Evolutionary conservation across 2,888 invertebrate genomes (phyloP).

Genomic region (Timandra comae): DNA sequence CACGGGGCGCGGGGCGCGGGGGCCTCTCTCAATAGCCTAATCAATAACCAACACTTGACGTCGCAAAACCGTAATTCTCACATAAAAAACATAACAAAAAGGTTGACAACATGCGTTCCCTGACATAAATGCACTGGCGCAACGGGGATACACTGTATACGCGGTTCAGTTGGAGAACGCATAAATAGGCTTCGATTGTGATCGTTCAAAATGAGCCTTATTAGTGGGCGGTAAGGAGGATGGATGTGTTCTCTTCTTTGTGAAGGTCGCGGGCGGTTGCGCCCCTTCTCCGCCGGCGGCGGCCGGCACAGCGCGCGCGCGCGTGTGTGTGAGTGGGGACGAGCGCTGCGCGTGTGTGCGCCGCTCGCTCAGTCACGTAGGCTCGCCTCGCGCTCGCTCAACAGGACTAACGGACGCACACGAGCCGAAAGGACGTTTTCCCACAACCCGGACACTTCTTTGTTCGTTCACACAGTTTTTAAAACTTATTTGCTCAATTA

Average conservation of each 20-base stretch:
- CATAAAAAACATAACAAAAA: conserved; percentile 59
- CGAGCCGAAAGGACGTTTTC: conserved; percentile 48
- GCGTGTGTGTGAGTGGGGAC: conserved; percentile 47
- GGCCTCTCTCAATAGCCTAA: conserved; percentile 14
- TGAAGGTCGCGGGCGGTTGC: conserved; percentile 62
- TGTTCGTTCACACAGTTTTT: conserved; percentile 27
- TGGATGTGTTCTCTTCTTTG: conserved; percentile 61
- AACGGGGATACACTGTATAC: conserved; percentile 56
- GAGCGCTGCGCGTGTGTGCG: conserved; percentile 44
- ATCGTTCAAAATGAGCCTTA: too few relatives aligned
- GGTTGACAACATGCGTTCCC: conserved; percentile 59
- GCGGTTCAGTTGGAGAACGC: conserved; percentile 20
- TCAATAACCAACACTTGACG: conserved; percentile 30
- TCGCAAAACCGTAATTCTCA: conserved; percentile 40
- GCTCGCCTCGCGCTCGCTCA: conserved; percentile 55
- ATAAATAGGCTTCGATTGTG: conserved; percentile 31
- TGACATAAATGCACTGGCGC: conserved; percentile 75
- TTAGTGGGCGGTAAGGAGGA: conserved; percentile 42
- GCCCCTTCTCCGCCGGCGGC: conserved; percentile 23
- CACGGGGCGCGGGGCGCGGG: too few relatives aligned
- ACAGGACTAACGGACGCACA: conserved; percentile 35
- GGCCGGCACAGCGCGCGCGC: conserved; percentile 50
- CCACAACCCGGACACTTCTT: conserved; percentile 32
- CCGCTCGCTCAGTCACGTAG: conserved; percentile 71
- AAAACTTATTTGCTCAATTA: too few relatives aligned